Conservation (phyloP, 2,797 vertebrate genomes). For the Myoxocephalus aenaeus region DNA sequence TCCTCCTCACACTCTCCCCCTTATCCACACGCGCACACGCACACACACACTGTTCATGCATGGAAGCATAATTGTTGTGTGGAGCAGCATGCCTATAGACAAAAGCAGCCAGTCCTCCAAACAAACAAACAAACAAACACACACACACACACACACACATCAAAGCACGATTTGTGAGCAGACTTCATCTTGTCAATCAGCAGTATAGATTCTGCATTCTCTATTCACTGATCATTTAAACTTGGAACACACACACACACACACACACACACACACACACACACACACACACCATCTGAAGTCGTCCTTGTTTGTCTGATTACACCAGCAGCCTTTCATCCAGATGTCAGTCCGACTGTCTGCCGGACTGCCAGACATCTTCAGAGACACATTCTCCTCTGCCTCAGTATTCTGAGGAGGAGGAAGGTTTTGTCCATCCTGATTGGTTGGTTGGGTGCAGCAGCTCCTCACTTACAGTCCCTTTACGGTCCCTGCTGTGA, state of each 20-base stretch:
- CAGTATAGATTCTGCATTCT: conserved; percentile 7
- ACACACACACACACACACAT: conserved; percentile 9
- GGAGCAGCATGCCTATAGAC: conserved; percentile 70
- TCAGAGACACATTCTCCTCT: conserved; percentile 24
- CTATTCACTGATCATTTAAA: neutral
- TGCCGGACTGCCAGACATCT: conserved; percentile 6
- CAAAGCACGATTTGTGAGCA: neutral
- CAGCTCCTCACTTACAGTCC: neutral
- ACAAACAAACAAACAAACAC: conserved; percentile 15
- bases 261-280: conserved; percentile 20
- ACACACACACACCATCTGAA: too few species aligned
- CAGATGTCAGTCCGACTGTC: conserved; percentile 9
- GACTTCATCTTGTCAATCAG: conserved; percentile 9
- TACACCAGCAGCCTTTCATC: conserved; percentile 29
- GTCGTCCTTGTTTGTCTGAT: too few species aligned
- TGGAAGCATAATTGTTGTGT: conserved; percentile 61
- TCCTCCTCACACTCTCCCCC: conserved; percentile 15
- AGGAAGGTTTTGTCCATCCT: neutral
- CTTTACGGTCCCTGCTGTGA: neutral
- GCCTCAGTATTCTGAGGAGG: neutral
- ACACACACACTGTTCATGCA: conserved; percentile 45
- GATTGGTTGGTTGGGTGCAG: neutral
- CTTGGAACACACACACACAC: conserved; percentile 10
- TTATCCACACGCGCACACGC: conserved; percentile 37
- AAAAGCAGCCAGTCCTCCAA: conserved; percentile 36